These are phyloP conservation scores for Antigone vipio DNA, from an alignment of 2,113 vertebrate genomes.

Conservation along the genomic window DNA sequence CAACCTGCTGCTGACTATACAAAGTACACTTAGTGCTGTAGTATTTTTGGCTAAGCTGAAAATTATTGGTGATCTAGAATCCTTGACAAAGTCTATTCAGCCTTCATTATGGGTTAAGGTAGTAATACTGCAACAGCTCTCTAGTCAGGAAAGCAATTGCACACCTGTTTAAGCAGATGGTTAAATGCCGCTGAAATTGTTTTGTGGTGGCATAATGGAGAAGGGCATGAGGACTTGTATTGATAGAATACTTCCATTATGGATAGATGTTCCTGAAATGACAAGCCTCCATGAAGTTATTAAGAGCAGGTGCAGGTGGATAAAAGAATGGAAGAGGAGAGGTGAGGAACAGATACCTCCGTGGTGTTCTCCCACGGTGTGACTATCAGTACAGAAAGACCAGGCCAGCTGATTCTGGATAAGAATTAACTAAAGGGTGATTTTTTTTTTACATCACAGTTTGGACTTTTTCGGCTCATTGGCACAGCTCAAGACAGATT, in stretches of 20 bases:
- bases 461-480: neutral
- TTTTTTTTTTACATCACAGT: neutral
- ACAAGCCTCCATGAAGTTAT: neutral
- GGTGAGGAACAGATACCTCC: neutral
- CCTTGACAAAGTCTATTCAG: neutral
- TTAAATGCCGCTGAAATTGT: neutral
- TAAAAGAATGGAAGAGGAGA: neutral
- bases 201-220: neutral
- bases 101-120: neutral
- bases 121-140: neutral
- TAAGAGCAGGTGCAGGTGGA: neutral
- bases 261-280: neutral
- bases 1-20: neutral
- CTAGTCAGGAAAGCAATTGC: neutral
- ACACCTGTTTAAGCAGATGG: neutral
- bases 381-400: neutral
- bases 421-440: neutral
- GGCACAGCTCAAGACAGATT: conserved; percentile 49
- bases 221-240: neutral
- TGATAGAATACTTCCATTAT: neutral
- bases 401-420: neutral
- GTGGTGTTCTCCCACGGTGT: rapidly evolving
- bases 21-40: neutral
- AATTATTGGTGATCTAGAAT: neutral
- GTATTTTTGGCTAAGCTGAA: neutral